Conservation (phyloP, 2,888 invertebrate genomes). For the Lasioglossum malachurum region DNA sequence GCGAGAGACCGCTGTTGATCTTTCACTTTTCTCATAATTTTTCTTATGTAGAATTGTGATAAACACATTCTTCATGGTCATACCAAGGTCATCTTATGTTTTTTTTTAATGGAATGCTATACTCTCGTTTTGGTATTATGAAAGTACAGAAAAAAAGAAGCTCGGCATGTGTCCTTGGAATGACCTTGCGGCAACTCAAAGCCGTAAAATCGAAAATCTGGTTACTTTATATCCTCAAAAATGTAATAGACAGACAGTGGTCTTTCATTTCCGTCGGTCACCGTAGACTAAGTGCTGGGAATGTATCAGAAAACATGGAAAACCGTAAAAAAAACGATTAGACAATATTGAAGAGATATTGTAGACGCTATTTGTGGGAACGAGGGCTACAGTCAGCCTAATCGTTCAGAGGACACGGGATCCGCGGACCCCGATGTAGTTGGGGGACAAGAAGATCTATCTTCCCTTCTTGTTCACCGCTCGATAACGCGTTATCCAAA, state of each 20-base stretch:
- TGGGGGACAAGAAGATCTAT: constrained; percentile 13
- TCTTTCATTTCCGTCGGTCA: background rate
- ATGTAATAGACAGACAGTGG: background rate
- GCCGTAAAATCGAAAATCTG: no score
- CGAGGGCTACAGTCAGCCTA: background rate
- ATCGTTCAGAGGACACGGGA: background rate
- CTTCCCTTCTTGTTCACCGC: constrained; percentile 44
- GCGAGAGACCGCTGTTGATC: background rate
- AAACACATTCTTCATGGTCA: no score
- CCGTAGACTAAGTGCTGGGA: background rate
- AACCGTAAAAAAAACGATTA: background rate
- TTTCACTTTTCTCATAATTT: background rate
- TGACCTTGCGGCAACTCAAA: no score
- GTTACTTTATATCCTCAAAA: background rate
- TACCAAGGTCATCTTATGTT: background rate
- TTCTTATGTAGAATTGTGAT: no score
- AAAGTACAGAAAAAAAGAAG: background rate
- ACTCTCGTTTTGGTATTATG: background rate
- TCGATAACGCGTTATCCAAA: background rate
- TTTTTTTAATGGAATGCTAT: background rate
- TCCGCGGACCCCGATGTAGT: background rate
- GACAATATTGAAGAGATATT: constrained; percentile 14
- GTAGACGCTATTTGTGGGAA: background rate
- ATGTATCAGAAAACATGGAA: background rate
- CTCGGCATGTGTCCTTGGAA: background rate